phyloP scores from a whole-genome alignment of 2,113 vertebrate genomes.

The Saccopteryx leptura region DNA sequence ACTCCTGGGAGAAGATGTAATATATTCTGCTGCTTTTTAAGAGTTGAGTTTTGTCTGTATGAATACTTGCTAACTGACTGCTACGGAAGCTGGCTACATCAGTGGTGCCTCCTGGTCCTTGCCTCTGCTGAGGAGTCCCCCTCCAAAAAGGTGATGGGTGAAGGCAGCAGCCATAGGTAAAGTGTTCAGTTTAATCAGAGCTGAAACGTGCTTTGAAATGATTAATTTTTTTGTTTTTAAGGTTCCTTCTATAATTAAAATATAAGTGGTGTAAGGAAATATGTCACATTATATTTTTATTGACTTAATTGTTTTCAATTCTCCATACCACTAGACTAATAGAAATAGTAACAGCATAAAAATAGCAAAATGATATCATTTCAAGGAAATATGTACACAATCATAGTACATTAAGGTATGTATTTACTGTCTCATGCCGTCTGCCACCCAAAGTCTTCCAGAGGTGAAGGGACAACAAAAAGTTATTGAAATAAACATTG shows the following conservation, averaged over 20 bases:
- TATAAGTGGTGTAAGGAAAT: background rate
- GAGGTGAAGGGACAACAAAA: background rate
- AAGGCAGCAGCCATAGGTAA: background rate
- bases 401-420: background rate
- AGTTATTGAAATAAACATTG: background rate
- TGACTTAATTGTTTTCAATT: background rate
- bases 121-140: background rate
- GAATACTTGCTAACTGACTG: background rate
- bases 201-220: background rate
- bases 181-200: background rate
- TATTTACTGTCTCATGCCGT: background rate
- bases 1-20: background rate
- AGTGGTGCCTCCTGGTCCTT: no score
- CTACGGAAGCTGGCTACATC: rapidly evolving
- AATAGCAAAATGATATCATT: background rate
- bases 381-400: background rate
- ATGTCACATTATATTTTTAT: background rate
- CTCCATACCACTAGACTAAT: background rate
- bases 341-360: slow-evolving; percentile 1
- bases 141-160: background rate
- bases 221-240: background rate
- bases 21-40: background rate
- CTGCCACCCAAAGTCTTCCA: background rate
- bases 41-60: background rate
- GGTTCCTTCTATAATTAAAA: background rate